Base-by-base conservation (phyloP, 2,888 invertebrate genomes). In the Cheilosia vulpina region DNA sequence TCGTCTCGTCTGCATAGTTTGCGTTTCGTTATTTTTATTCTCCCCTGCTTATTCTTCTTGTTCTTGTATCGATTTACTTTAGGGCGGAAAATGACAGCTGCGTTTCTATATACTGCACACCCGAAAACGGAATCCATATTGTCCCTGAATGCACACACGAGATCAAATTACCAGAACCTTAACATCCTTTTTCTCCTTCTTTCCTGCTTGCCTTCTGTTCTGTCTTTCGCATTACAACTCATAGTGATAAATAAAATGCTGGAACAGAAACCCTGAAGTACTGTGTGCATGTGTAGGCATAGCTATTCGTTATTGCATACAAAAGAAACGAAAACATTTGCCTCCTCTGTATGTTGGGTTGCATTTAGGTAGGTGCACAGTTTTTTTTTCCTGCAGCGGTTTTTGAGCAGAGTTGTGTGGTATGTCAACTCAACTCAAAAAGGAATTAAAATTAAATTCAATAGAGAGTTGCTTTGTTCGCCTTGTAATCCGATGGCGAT, bases 61-160 rank as follows among this genome's bases (percentile, higher is more conserved):
- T 34, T 66, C 72, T 83, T 79, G 83, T 78, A 69, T 84, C 79
- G 63, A 38, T 52, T 52, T 50, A 68, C 38, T 84, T 84, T 65
- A 69, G 78, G 75, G 75, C 52, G 58, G 65, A 71, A 73, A 80
- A 57, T 71, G 84, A 84, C 84, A 84, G 84, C 84, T 84, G 84
- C 84, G 58, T 75, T 55, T 68, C 58, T 43, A 47, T 78, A 47
- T 73, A 63, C 13, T 24, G 9, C 3, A 15, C 62, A 83, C 73
- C 83, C 58, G 50, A 84, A 84, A 84, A 84, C 69, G 69, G 75
- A 80, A 84, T 80, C 84, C 84, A 84, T 84, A 84, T 84, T 84
- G 84, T 84, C 75, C 68, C 84, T 79, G 50, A 69, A 66, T 84
- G 80, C 75, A 84, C 80, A 79, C 79, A 84, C 69, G 50, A 65